Evolutionary conservation across 2,888 invertebrate species (phyloP), one percentile per base, ranked within the genome.

Genomic region (Theretra japonica): DNA sequence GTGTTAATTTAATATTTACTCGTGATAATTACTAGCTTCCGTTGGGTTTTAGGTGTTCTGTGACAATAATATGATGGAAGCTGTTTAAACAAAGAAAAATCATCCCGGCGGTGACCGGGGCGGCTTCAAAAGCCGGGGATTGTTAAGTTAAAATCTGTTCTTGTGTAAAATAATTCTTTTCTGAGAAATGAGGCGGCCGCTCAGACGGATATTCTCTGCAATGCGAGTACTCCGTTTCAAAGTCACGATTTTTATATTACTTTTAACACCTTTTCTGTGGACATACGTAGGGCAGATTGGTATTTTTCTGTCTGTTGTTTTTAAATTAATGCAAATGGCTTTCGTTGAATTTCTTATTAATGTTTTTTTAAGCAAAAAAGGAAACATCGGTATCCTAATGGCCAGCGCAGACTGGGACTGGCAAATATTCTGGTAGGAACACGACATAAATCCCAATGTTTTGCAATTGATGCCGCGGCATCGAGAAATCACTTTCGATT

Each of bases 131-230:
- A 65, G 41, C 65, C 41, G 48, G 53, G 41, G 53, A 53, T 53
- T n/a, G 53, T 53, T n/a, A 41, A 65, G 23, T 41, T 41, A 65
- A 25, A 65, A 65, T 65, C 41, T 48, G 23, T 41, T 48, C 65
- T 48, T 48, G 23, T 65, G 48, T 23, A 65, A 65, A 65, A 65
- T 65, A 23, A 48, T 65, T 65, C 65, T 65, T 48, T 41, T 41
- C 41, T 65, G 65, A 65, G 48, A 65, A 65, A 65, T 65, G 48
- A 11, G 48, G 48, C 48, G 41, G 23, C 23, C 11, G 23, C 65
- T 15, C 65, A 23, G 65, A 25, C 65, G 48, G 41, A 21, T 41
- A 15, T 25, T 11, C 25, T 58, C 23, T 58, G 25, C 15, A 25
- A 58, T 58, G 25, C 25, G 58, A 25, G 28, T 58, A 25, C 17